These are phyloP conservation scores for Euplagia quadripunctaria DNA, from an alignment of 2,888 invertebrate species.

Conservation along the genomic window DNA sequence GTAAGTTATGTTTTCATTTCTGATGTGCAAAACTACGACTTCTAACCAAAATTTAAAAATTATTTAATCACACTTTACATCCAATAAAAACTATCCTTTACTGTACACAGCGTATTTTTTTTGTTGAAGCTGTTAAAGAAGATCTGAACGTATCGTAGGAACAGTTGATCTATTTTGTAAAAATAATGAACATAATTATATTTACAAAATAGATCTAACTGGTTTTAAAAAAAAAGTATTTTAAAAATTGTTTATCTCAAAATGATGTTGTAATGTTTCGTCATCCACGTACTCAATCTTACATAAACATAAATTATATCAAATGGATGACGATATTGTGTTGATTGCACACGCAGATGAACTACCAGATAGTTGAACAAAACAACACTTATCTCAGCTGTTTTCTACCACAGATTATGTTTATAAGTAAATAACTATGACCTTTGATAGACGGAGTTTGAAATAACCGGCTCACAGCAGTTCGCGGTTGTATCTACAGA, in stretches of 20 bases:
- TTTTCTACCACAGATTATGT: slow-evolving; percentile 1
- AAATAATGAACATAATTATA: too few species aligned
- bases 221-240: too few species aligned
- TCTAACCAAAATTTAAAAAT: too few species aligned
- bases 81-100: too few species aligned
- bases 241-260: not conserved
- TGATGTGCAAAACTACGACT: too few species aligned
- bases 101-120: too few species aligned
- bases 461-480: not conserved
- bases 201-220: too few species aligned
- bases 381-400: slow-evolving; percentile 5
- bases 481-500: not conserved
- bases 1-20: too few species aligned
- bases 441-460: not conserved
- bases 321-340: not conserved
- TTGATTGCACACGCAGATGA: slow-evolving; percentile 6
- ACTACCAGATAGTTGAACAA: not conserved
- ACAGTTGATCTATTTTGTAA: too few species aligned
- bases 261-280: not conserved
- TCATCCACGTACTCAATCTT: not conserved
- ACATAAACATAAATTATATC: not conserved
- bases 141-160: too few species aligned
- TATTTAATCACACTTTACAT: too few species aligned
- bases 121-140: too few species aligned
- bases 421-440: slow-evolving; percentile 1